Conservation (phyloP, 2,888 invertebrate genomes). For the Caenorhabditis japonica region DNA sequence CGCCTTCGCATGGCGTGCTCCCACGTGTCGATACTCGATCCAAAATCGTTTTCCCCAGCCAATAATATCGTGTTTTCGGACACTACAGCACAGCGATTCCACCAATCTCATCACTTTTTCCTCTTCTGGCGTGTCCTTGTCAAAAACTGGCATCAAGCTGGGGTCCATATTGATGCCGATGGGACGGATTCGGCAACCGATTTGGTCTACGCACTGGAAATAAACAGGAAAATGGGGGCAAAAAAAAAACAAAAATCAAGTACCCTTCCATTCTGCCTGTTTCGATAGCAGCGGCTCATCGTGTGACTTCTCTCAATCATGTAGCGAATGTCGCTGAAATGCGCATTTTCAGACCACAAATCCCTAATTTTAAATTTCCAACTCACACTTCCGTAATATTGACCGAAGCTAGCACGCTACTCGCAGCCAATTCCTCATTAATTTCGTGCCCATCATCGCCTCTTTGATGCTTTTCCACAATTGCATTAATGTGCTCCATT, state of each 20-base stretch:
- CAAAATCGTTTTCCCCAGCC: conserved; percentile 40
- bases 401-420: conserved; percentile 15
- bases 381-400: conserved; percentile 31
- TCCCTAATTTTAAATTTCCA: not conserved
- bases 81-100: conserved; percentile 44
- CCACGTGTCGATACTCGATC: conserved; percentile 5
- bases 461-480: conserved; percentile 12
- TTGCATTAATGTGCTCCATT: conserved; percentile 17
- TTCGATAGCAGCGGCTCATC: conserved; percentile 11
- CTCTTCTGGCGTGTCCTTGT: conserved; percentile 22
- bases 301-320: conserved; percentile 35
- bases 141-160: conserved; percentile 1
- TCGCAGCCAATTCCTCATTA: conserved; percentile 18
- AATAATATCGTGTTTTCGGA: conserved; percentile 37
- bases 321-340: conserved; percentile 46
- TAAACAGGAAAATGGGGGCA: not conserved
- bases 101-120: conserved; percentile 42
- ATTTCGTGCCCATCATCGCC: conserved; percentile 4
- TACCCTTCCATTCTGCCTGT: conserved; percentile 10
- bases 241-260: not conserved
- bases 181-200: conserved; percentile 38
- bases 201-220: conserved; percentile 29
- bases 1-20: conserved; percentile 1
- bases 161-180: conserved; percentile 14
- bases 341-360: not conserved